phyloP scores from a whole-genome alignment of 2,888 invertebrate genomes.

The Shargacucullia verbasci region DNA sequence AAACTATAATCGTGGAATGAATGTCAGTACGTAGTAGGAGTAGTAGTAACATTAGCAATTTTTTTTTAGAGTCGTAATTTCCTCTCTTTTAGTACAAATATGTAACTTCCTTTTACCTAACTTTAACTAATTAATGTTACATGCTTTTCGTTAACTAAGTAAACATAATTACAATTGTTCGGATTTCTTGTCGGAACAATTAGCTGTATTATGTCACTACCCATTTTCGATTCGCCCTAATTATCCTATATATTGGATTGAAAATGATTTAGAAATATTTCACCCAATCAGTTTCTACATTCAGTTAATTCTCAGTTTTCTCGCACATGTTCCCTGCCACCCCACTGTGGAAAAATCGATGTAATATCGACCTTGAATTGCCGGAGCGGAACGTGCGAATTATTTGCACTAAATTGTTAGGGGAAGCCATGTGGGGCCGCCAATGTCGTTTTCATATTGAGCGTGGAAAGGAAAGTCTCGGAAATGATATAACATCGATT shows the following conservation, averaged over 20 bases:
- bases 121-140: background rate
- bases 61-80: no score
- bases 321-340: constrained; percentile 54
- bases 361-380: constrained; percentile 79
- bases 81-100: background rate
- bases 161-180: background rate
- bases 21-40: no score
- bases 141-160: background rate
- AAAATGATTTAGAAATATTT: background rate
- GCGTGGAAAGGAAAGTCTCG: constrained; percentile 22
- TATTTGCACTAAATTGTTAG: constrained; percentile 68
- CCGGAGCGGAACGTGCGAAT: constrained; percentile 73
- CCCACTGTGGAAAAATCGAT: constrained; percentile 71
- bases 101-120: background rate
- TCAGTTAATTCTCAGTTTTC: constrained; percentile 7
- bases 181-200: constrained; percentile 1
- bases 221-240: background rate
- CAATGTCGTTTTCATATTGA: constrained; percentile 38
- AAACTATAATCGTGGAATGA: no score
- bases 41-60: no score
- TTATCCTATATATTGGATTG: no score
- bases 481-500: constrained; percentile 9
- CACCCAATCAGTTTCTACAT: background rate
- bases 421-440: constrained; percentile 53
- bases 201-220: constrained; percentile 4